phyloP scores from a whole-genome alignment of 1,140 invertebrate species.

The Drosophila aff. region DNA sequence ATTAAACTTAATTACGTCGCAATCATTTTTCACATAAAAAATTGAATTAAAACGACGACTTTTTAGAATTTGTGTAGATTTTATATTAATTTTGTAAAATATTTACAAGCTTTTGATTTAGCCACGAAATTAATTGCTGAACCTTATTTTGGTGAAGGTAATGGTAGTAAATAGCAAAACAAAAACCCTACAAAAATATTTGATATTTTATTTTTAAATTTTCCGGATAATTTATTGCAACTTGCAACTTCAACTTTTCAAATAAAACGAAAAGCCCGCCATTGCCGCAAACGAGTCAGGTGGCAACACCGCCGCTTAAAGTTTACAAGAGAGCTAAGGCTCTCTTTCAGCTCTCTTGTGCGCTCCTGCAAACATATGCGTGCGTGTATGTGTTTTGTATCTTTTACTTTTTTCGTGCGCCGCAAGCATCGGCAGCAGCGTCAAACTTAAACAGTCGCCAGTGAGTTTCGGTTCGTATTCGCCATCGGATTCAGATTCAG shows the following conservation, averaged over 20 bases:
- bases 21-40: neutral
- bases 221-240: neutral
- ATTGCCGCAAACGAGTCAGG: conserved; percentile 8
- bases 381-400: conserved; percentile 68
- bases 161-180: neutral
- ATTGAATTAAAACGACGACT: neutral
- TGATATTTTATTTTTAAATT: neutral
- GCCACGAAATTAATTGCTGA: neutral
- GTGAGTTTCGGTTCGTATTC: conserved; percentile 66
- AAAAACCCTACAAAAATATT: neutral
- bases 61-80: neutral
- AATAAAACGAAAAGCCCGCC: conserved; percentile 22
- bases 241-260: conserved; percentile 2
- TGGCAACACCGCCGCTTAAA: conserved; percentile 63
- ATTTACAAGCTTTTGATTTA: neutral
- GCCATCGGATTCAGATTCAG: conserved; percentile 32
- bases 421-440: conserved; percentile 51
- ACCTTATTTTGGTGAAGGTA: neutral
- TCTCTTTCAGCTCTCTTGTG: conserved; percentile 25
- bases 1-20: neutral
- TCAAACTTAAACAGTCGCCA: conserved; percentile 61
- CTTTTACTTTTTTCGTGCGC: conserved; percentile 75
- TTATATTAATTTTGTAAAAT: neutral
- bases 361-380: conserved; percentile 73
- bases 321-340: conserved; percentile 53